Evolutionary conservation across 2,113 vertebrate genomes (phyloP), one percentile per base, ranked within the genome.

Genomic region (Tautogolabrus adspersus): DNA sequence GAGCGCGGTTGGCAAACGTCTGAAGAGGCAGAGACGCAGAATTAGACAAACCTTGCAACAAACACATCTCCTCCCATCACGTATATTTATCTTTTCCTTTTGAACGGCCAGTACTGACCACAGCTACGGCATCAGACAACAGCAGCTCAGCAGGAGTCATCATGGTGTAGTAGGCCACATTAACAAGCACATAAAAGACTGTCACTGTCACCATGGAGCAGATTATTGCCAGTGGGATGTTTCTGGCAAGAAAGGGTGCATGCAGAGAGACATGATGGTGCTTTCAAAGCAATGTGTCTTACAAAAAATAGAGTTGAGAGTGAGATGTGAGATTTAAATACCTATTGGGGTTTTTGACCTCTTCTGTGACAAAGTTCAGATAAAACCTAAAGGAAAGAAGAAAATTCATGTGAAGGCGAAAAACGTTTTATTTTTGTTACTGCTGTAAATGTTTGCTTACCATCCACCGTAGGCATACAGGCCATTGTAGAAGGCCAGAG

Each of bases 91-190:
- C 2, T 12, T 5, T 22, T 34, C 16, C 15, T 3, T 18, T 15
- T 23, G 10, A 11, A 38, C 2, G 9, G n/a, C 1, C 1, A 26
- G n/a, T 22, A 91, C 97, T 94, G 87, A 99, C 98, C 96, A 99
- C 95, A 22, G 97, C 98, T 85, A 99, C 97, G 0, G 97, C 97
- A 1, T 95, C 95, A 19, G 97, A 99, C 61, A 91, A 83, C 77
- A 99, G 83, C 80, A 99, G 87, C 86, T 99, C 97, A 55, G 95
- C 93, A 0, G 96, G 95, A 2, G 94, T 96, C 90, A 99, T 96
- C 88, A 96, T 87, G 19, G 97, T 95, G 85, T 97, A 99, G 93
- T 98, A 99, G 70, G 97, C 97, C 92, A 99, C 95, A 15, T 99
- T 99, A 55, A 96, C 95, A 52, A 98, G 93, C 84, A 99, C 95